A percentile compares a stretch with the other conserved stretches of the same genome.
Evolutionary conservation across 1,140 invertebrate genomes (phyloP).

Genomic region (Acromyrmex heyeri): DNA sequence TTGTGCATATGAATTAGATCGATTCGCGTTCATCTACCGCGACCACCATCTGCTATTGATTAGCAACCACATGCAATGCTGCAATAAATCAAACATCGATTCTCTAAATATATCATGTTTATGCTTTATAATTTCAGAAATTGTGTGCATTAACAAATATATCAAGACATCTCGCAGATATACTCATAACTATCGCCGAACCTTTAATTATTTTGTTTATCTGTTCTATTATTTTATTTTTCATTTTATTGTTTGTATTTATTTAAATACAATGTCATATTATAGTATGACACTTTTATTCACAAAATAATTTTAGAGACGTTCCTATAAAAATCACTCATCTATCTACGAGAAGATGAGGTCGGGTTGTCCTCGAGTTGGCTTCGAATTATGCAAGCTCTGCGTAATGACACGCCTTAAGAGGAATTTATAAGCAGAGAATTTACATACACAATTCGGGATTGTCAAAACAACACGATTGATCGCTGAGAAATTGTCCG

Average conservation of each 20-base stretch:
- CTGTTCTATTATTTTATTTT: not conserved
- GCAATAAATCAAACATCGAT: constrained; percentile 18
- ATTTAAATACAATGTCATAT: not conserved
- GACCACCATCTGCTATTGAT: constrained; percentile 10
- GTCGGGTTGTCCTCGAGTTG: not conserved
- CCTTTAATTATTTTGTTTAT: not conserved
- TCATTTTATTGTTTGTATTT: not conserved
- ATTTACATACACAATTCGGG: constrained; percentile 16
- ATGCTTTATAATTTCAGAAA: not conserved
- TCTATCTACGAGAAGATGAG: not conserved
- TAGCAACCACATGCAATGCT: not conserved
- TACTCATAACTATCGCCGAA: not conserved
- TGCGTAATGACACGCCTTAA: constrained; percentile 24
- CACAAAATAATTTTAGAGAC: not conserved
- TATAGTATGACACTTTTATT: not conserved
- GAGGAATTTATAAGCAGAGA: constrained; percentile 44
- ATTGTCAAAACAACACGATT: constrained; percentile 42
- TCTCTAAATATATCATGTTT: not conserved
- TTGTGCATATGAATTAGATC: constrained; percentile 17
- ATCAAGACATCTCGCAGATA: not conserved
- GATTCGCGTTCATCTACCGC: not conserved
- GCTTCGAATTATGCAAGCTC: constrained; percentile 18
- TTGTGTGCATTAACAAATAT: not conserved
- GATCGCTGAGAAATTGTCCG: constrained; percentile 61
- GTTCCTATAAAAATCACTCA: not conserved